Evolutionary conservation across 2,113 vertebrate species (phyloP).

Genomic region (Solea senegalensis): DNA sequence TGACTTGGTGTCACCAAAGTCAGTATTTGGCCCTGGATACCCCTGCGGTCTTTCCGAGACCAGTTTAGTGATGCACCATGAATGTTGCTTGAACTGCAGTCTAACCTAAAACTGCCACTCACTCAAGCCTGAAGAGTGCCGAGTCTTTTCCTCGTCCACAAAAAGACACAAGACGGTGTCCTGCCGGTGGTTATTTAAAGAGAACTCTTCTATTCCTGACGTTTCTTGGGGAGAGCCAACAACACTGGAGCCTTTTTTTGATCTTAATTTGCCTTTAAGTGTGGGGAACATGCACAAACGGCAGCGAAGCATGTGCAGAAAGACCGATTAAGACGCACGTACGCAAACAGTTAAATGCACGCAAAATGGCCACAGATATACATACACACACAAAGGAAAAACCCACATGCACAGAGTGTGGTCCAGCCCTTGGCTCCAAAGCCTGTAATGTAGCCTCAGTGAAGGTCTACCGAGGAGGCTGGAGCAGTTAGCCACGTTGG

Average conservation of each 20-base stretch:
- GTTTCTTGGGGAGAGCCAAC: slow-evolving; percentile 48
- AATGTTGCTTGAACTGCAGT: slow-evolving; percentile 46
- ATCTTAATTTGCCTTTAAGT: slow-evolving; percentile 39
- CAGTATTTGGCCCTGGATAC: neutral
- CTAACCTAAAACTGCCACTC: slow-evolving; percentile 60
- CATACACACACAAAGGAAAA: slow-evolving; percentile 41
- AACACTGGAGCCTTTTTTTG: slow-evolving; percentile 24
- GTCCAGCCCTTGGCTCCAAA: slow-evolving; percentile 65
- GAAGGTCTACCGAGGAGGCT: slow-evolving; percentile 73
- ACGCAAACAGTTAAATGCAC: slow-evolving; percentile 36
- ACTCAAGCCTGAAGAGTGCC: slow-evolving; percentile 43
- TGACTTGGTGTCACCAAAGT: slow-evolving; percentile 21
- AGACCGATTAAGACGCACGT: slow-evolving; percentile 41
- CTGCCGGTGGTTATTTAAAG: slow-evolving; percentile 58
- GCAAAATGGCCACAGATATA: slow-evolving; percentile 29
- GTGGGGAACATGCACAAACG: slow-evolving; percentile 24
- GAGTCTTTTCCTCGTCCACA: slow-evolving; percentile 49
- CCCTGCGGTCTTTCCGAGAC: neutral
- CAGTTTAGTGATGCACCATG: slow-evolving; percentile 39
- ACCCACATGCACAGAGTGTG: slow-evolving; percentile 70
- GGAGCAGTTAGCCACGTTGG: slow-evolving; percentile 68
- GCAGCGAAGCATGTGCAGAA: slow-evolving; percentile 4
- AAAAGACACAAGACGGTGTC: slow-evolving; percentile 39
- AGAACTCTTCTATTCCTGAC: slow-evolving; percentile 61
- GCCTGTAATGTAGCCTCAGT: slow-evolving; percentile 75